Evolutionary conservation across 2,113 vertebrate species (phyloP), one percentile per base, ranked within the genome.

Genomic region (Cricetomys ansorgei): DNA sequence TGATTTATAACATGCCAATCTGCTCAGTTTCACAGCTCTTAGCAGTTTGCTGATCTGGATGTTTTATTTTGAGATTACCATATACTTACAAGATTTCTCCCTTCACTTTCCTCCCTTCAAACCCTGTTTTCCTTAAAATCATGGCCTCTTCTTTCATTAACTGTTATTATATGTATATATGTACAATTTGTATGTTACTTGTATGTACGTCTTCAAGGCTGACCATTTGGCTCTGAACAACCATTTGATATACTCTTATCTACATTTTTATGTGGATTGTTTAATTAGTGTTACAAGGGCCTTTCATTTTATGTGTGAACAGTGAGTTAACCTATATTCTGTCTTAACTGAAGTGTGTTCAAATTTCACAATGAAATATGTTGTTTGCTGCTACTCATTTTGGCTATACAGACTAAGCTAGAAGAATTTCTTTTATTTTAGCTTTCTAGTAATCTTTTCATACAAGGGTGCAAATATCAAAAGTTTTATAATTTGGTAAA

Each of bases 361-460:
- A 62, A 88, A 91, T 85, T 91, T 85, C 72, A 88, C 55, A 94
- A 76, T 40, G 50, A 62, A 90, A 57, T 90, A 67, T 4, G 7
- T 4, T 55, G 25, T 59, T 57, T 53, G 75, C 48, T 95, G 43
- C 45, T 76, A 89, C 1, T 83, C 19, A 92, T 5, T 72, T 81
- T 40, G 48, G 21, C 4, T 72, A 81, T 45, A 91, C 0, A 81
- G 37, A 11, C 23, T 53, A 17, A 37, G 25, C 27, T 53, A 91
- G 45, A 31, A 79, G 15, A 94, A 80, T 50, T 84, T 5, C 17
- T 67, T 94, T 91, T 53, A 95, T 31, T 76, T 81, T 72, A 79
- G 48, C 85, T 90, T 95, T 72, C 48, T 94, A 37, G 81, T 21
- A 81, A n/a, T 91, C 34, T 90, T 94, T 64, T 45, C 43, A 95